Percentiles rank a stretch among this genome's conserved stretches.
Conservation (phyloP, 2,113 vertebrate genomes). For the zebrafish (Danio rerio) region GRCz12tu NC_133200.1:12355001-12355500, state of each 20-base stretch:
- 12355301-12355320: conserved; percentile 27
- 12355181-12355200: not conserved
- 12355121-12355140: conserved; percentile 80
- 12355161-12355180: not conserved
- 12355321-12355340: conserved; percentile 36
- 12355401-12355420: not conserved
- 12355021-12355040: conserved; percentile 65
- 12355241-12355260: conserved; percentile 49
- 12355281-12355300: not conserved
- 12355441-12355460: not conserved
- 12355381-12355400: conserved; percentile 4
- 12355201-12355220: not conserved
- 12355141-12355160: not conserved
- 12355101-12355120: conserved; percentile 88
- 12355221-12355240: not conserved
- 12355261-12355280: conserved; percentile 39
- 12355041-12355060: conserved; percentile 54
- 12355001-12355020: not conserved
- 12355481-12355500: not conserved
- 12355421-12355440: conserved; percentile 1
- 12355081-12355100: conserved; percentile 92
- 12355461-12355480: not conserved
- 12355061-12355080: conserved; percentile 80
- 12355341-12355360: conserved; percentile 19
- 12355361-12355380: conserved; percentile 10